Base-by-base conservation (phyloP, 1,140 invertebrate genomes). In the Nomia melanderi region DNA sequence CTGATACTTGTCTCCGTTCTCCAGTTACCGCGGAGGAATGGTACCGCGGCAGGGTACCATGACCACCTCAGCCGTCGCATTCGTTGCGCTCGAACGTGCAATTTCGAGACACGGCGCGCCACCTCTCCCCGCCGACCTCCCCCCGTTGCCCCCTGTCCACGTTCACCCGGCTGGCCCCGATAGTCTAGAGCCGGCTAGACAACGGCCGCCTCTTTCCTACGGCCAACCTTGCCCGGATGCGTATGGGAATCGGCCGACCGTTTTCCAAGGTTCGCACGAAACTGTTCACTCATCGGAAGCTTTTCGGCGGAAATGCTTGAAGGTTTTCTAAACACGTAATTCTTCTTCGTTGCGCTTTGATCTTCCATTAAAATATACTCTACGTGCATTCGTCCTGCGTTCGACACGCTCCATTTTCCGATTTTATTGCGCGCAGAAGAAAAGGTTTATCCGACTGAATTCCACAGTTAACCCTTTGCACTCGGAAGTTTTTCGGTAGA, bases 1-100 rank as follows among this genome's bases (percentile, higher is more conserved):
- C 87, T 82, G 85, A 89, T 88, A 89, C 85, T 78, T 87, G 82
- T 79, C 80, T 85, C 81, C 77, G 79, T 87, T 87, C 87, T 88
- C 87, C 84, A 77, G 79, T 88, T 88, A 87, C 87, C 77, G 47
- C 67, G 54, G 78, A 80, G 77, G 79, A 88, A 83, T 83, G 87
- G 84, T 82, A 84, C 78, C 79, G 70, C 69, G 65, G 67, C 69
- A 81, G 71, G 76, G 56, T 76, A 83, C 80, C 82, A 63, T 83
- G 82, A 84, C 82, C 81, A 83, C 81, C 82, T 74, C 77, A 70
- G 60, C 83, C 80, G 85, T 86, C 79, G 77, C 79, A 76, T 76
- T 75, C 60, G 76, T 83, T 73, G 70, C 81, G 82, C 78, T 82
- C 75, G 81, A 86, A 82, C 71, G 74, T 78, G 84, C 73, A 85